Evolutionary conservation across 2,888 invertebrate species (phyloP).

Genomic region (Mesodorylaimus sp.): DNA sequence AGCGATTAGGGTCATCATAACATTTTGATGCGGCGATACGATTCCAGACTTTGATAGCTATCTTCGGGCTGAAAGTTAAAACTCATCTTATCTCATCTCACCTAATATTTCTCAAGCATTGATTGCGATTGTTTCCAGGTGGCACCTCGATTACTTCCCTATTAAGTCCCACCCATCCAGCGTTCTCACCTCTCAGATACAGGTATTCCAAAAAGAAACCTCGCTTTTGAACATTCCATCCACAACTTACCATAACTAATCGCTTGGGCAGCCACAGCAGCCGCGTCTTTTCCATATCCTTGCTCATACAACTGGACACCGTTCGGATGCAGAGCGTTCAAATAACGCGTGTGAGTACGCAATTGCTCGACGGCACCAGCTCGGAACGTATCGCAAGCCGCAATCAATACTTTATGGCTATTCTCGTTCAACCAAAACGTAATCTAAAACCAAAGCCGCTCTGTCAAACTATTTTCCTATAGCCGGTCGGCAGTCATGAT

Average conservation of each 20-base stretch:
- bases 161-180: too few species aligned
- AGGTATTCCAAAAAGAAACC: neutral
- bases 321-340: constrained; percentile 74
- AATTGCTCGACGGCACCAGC: constrained; percentile 97
- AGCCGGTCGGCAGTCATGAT: neutral
- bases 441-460: constrained; percentile 40
- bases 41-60: too few species aligned
- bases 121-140: too few species aligned
- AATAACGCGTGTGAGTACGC: constrained; percentile 72
- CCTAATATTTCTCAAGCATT: too few species aligned
- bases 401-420: constrained; percentile 78
- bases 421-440: constrained; percentile 99
- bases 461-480: constrained; percentile 5
- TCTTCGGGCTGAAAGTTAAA: too few species aligned
- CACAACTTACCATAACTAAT: constrained; percentile 49
- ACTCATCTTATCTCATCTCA: too few species aligned
- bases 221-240: neutral
- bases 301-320: constrained; percentile 85
- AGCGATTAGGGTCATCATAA: too few species aligned
- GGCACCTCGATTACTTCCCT: too few species aligned
- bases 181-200: too few species aligned
- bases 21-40: too few species aligned
- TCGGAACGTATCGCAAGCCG: constrained; percentile 96
- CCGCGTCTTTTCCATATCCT: constrained; percentile 95
- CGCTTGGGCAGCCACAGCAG: constrained; percentile 92